Base-by-base conservation (phyloP, 2,113 vertebrate species). In the Zapornia atra region DNA sequence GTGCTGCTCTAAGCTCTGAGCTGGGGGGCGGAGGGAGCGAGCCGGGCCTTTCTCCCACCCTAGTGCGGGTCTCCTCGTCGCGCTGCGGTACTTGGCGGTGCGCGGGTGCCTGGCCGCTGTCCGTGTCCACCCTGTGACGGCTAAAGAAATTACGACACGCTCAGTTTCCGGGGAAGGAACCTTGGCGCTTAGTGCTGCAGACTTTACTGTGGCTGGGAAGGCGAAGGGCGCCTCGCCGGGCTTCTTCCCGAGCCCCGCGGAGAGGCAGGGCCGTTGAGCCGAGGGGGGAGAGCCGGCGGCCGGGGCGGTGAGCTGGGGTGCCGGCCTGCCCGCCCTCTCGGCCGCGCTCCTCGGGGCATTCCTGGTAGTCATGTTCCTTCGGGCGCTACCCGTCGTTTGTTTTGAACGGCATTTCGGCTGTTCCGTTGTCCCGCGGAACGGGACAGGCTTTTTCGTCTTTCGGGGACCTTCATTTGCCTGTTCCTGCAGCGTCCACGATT, bases 1-100 rank as follows among this genome's bases (percentile, higher is more conserved):
- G 42, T 15, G 42, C 11, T 40, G 34, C 21, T 20, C 11, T 4
- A 7, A 70, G 40, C 42, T 10, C 21, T 5, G 36, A 29, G 38
- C 1, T 13, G 25, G 12, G 28, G 4, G 0, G 5, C 3, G 19
- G 46, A 4, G 0, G 6, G 4, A 22, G 46, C 2, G 5, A 14
- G 19, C 15, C 1, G 51, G 21, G 10, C 50, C 8, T 8, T 17
- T 11, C 8, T 24, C 17, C 24, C 7, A 9, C 15, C 15, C 9
- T 4, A 34, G 42, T 8, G 44, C 11, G n/a, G 10, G 38, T 50
- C 18, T 14, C 12, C 44, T 46, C 17, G 44, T 46, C 44, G 44
- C 44, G 44, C 21, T 4, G 34, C 7, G 20, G 29, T 12, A 51
- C 25, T 24, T 24, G 2, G 36, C 22, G 12, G 25, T 6, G 69